phyloP scores from a whole-genome alignment of 2,797 vertebrate species.

The Crax fasciolata region DNA sequence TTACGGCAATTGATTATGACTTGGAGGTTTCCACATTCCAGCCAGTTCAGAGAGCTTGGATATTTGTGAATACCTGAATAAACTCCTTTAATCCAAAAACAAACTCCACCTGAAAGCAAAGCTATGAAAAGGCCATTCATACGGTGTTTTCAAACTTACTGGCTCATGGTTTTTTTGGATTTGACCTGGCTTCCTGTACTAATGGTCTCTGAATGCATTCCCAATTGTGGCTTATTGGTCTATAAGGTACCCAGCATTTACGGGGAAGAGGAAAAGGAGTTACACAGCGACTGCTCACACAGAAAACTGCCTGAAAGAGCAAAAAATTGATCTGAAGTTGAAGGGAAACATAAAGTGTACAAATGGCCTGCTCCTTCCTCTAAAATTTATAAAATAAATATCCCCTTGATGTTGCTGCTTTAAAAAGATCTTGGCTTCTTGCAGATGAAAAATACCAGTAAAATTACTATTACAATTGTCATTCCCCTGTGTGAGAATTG shows the following conservation, averaged over 20 bases:
- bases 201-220: constrained; percentile 83
- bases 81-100: constrained; percentile 86
- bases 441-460: not conserved
- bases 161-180: constrained; percentile 78
- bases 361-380: not conserved
- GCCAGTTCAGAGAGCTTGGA: constrained; percentile 78
- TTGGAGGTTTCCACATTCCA: constrained; percentile 82
- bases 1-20: constrained; percentile 80
- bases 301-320: constrained; percentile 38
- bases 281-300: constrained; percentile 54
- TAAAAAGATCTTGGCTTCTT: constrained; percentile 33
- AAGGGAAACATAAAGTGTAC: constrained; percentile 40
- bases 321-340: not conserved
- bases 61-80: constrained; percentile 85
- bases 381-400: constrained; percentile 50
- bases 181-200: constrained; percentile 79
- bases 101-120: constrained; percentile 84
- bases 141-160: constrained; percentile 74
- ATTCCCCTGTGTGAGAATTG: constrained; percentile 28
- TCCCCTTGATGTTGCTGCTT: constrained; percentile 15
- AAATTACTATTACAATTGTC: constrained; percentile 9
- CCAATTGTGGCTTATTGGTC: constrained; percentile 75
- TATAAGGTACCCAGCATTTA: constrained; percentile 56
- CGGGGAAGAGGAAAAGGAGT: constrained; percentile 65
- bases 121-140: constrained; percentile 83